Evolutionary conservation across 2,797 vertebrate genomes (phyloP).

Genomic region (Vireo griseus): DNA sequence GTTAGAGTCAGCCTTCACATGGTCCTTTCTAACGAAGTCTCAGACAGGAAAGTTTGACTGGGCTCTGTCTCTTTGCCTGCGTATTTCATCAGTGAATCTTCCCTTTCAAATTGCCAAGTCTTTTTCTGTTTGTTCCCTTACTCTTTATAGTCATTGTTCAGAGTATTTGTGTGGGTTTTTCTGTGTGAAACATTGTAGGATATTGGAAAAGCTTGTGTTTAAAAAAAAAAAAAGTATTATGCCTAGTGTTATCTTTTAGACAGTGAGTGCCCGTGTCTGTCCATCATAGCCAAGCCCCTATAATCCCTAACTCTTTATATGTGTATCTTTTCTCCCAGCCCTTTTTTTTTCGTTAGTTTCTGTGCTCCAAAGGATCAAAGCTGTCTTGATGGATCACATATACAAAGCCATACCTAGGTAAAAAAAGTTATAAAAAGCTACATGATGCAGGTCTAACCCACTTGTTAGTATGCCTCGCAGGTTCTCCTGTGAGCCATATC

Average conservation of each 20-base stretch:
- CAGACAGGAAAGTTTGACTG: neutral
- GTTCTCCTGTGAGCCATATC: neutral
- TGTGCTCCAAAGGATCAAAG: neutral
- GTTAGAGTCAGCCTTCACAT: neutral
- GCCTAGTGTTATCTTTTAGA: neutral
- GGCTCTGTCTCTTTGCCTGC: neutral
- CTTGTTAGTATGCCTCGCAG: neutral
- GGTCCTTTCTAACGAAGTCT: neutral
- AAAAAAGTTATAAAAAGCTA: neutral
- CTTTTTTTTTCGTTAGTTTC: neutral
- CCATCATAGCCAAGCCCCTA: neutral
- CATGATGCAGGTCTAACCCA: neutral
- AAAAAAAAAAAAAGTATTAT: neutral
- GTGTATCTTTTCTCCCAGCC: neutral
- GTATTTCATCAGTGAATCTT: neutral
- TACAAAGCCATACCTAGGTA: neutral
- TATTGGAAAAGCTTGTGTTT: neutral
- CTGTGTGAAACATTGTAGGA: neutral
- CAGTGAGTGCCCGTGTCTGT: neutral
- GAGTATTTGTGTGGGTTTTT: neutral
- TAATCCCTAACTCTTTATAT: neutral
- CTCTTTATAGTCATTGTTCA: neutral
- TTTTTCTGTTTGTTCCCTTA: neutral
- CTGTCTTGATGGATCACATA: neutral
- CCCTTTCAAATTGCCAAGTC: neutral